Evolutionary conservation across 2,888 invertebrate genomes (phyloP).

Genomic region (Drosophila nr. perissopoda): DNA sequence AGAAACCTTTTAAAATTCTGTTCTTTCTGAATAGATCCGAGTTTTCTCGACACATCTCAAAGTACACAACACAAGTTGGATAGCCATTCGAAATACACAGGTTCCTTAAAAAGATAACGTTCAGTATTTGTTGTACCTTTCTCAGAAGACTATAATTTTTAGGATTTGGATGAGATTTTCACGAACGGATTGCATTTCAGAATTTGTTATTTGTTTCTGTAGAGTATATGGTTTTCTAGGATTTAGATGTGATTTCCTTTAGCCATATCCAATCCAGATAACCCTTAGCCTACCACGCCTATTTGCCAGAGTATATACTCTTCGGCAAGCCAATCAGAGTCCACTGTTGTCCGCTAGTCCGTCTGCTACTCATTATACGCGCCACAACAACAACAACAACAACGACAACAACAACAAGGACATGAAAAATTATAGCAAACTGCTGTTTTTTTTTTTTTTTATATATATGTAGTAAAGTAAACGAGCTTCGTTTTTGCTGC

Average conservation of each 20-base stretch:
- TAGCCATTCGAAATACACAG: neutral
- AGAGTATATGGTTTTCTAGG: accelerated
- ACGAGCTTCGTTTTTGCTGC: slow-evolving; percentile 57
- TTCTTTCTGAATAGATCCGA: neutral
- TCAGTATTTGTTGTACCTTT: neutral
- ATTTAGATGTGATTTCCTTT: neutral
- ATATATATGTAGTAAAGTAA: slow-evolving; percentile 53
- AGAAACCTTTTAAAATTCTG: neutral
- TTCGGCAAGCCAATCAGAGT: neutral
- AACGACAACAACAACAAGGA: slow-evolving; percentile 22
- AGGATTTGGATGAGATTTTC: neutral
- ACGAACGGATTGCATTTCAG: neutral
- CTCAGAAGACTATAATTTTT: neutral
- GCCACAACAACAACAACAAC: neutral
- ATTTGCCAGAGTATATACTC: slow-evolving; percentile 3
- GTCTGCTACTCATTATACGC: slow-evolving; percentile 14
- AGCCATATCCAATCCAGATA: neutral
- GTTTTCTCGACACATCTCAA: neutral
- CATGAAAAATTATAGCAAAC: slow-evolving; percentile 43
- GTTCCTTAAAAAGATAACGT: too few species aligned
- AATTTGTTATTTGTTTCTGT: neutral
- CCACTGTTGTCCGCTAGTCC: neutral
- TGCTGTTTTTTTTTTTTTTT: slow-evolving; percentile 13
- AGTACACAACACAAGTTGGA: neutral
- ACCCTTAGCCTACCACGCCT: neutral